These are phyloP conservation scores for Nannoperca obscura DNA, from an alignment of 2,797 vertebrate species.

Conservation along the genomic window DNA sequence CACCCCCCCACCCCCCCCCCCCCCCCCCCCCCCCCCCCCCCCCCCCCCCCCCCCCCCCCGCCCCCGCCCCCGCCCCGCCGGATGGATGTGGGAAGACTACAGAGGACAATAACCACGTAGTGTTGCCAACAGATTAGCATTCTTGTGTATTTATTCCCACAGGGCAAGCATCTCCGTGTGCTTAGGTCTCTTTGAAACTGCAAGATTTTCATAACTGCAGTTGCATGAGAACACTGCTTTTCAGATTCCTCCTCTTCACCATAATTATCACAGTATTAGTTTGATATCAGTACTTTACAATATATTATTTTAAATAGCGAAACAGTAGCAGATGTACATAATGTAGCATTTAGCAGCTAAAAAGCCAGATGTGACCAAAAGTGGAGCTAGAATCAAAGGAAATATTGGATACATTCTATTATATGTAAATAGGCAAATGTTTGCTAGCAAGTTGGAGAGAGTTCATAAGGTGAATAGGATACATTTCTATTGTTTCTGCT, in stretches of 20 bases:
- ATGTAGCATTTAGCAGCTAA: not conserved
- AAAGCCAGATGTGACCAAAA: not conserved
- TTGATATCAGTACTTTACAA: not conserved
- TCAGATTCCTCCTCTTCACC: not conserved
- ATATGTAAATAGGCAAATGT: no score
- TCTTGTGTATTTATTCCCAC: conserved; percentile 26
- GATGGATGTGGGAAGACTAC: conserved; percentile 53
- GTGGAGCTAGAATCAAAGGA: no score
- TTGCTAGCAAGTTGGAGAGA: not conserved
- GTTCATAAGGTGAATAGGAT: not conserved
- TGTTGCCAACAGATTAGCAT: conserved; percentile 40
- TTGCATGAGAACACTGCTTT: not conserved
- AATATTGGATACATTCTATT: not conserved
- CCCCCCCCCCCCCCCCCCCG: no score
- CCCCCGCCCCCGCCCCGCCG: no score
- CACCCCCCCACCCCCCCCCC: no score
- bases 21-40: no score
- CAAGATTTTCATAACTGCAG: conserved; percentile 4
- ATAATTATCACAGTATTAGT: not conserved
- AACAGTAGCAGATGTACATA: not conserved
- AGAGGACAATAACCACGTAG: conserved; percentile 31
- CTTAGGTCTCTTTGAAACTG: conserved; percentile 4
- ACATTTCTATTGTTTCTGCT: not conserved
- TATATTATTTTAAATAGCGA: not conserved
- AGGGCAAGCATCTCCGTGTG: conserved; percentile 3